Conservation (phyloP, 2,888 invertebrate species). For the Philaethria dido region DNA sequence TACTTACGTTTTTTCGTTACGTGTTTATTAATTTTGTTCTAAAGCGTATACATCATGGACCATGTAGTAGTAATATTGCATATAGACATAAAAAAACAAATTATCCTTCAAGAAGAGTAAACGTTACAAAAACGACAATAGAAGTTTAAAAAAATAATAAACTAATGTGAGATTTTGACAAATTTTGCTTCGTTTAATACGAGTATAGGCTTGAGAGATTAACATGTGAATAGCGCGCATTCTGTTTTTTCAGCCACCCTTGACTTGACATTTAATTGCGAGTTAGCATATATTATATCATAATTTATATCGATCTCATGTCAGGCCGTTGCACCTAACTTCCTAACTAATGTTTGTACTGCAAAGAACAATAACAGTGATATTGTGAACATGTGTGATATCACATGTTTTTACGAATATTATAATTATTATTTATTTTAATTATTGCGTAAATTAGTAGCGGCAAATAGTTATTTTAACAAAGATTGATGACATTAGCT, state of each 20-base stretch:
- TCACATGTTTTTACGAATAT: no score
- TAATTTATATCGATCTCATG: conserved; percentile 26
- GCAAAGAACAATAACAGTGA: not conserved
- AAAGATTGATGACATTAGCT: no score
- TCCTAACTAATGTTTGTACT: not conserved
- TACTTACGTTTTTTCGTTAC: no score
- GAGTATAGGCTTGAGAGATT: no score
- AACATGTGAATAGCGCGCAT: no score
- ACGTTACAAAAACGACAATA: not conserved
- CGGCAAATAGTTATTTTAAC: no score
- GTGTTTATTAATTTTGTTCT: no score
- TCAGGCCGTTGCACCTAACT: conserved; percentile 8
- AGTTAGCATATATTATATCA: conserved; percentile 6
- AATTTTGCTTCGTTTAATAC: not conserved
- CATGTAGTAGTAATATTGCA: no score
- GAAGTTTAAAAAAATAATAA: not conserved
- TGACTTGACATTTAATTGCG: not conserved
- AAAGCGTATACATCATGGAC: no score
- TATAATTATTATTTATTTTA: no score
- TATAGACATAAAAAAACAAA: not conserved
- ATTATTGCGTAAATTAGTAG: no score
- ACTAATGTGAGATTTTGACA: not conserved
- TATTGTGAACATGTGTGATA: no score
- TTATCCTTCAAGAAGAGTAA: not conserved
- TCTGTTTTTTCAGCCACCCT: not conserved